Evolutionary conservation across 2,113 vertebrate genomes (phyloP), one percentile per base, ranked within the genome.

Genomic region (Clarias macrocephalus): DNA sequence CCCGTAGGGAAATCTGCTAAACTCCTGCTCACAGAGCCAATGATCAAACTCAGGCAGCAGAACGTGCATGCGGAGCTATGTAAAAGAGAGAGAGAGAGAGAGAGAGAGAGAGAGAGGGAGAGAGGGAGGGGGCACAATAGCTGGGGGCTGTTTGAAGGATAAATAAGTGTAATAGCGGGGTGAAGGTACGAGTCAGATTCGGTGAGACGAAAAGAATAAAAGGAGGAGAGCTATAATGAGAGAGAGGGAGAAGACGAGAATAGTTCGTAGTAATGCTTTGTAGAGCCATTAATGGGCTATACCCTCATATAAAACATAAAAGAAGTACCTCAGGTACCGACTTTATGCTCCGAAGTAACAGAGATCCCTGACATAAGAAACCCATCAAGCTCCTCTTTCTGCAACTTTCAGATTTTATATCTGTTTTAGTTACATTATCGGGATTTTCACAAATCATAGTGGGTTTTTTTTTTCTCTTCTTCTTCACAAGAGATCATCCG

Each of bases 181-280:
- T 33, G 65, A 56, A 65, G 42, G 23, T 25, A 52, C 59, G 85
- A 86, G 23, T 82, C 65, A 70, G 79, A 62, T 28, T 19, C 1
- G n/a, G 59, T 0, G 68, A 87, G 80, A 30, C 15, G 28, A 30
- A 19, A 33, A 37, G 54, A 56, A 76, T 23, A n/a, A 52, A 10
- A 42, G 23, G 16, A 60, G 73, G 37, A 62, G 56, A 52, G 56
- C 21, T 76, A n/a, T 10, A 75, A 75, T 23, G 76, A 66, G 21
- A 77, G 15, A n/a, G 72, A 28, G 28, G 48, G 84, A 54, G 60
- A 42, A 28, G 15, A 57, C 42, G 21, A 62, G 9, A 21, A 23
- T 57, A 54, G 89, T 89, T 94, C 86, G 90, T 52, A 15, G 42
- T 76, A 52, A 52, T 76, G 73, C 73, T 77, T 77, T 77, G 75